These are phyloP conservation scores for Mastomys coucha DNA, from an alignment of 2,113 vertebrate species.

Conservation along the genomic window DNA sequence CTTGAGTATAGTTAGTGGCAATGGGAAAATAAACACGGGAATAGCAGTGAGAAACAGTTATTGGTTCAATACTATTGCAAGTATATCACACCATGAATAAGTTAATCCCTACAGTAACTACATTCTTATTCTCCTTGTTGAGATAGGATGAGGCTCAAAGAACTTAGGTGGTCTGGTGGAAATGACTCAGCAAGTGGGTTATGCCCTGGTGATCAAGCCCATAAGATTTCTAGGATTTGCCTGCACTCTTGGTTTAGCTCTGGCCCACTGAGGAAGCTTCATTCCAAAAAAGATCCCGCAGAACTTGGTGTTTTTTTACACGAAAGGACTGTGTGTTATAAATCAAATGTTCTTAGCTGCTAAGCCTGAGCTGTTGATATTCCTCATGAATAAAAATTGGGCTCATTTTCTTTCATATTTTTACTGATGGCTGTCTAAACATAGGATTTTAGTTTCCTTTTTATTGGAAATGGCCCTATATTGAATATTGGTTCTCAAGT, in stretches of 20 bases:
- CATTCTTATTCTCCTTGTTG: neutral
- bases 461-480: neutral
- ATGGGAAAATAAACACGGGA: neutral
- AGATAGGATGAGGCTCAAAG: neutral
- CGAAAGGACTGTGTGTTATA: neutral
- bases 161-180: neutral
- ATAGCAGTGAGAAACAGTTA: neutral
- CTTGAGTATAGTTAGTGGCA: neutral
- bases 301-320: neutral
- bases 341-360: neutral
- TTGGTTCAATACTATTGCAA: neutral
- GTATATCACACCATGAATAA: neutral
- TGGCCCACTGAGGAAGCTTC: neutral
- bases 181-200: neutral
- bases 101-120: neutral
- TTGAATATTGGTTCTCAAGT: neutral
- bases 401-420: constrained; percentile 12
- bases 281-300: neutral
- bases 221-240: neutral
- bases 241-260: neutral
- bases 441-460: constrained; percentile 5
- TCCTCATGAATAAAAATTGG: neutral
- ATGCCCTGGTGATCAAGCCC: neutral
- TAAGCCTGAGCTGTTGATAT: neutral
- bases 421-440: neutral